These are phyloP conservation scores for Drosophila dunni DNA, from an alignment of 1,140 invertebrate genomes.

Conservation along the genomic window DNA sequence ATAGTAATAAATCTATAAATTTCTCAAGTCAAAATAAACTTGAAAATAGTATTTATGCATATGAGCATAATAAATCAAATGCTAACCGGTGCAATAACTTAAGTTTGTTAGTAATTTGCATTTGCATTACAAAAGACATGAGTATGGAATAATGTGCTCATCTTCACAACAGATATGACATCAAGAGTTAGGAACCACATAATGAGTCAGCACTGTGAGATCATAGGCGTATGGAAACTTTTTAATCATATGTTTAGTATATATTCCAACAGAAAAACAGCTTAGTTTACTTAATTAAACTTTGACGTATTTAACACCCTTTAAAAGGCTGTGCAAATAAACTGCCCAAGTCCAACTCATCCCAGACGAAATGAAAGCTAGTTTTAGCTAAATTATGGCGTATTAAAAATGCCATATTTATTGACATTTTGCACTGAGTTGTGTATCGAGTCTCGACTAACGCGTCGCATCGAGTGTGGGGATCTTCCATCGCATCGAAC, in stretches of 20 bases:
- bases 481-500: not conserved
- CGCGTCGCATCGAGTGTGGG: not conserved
- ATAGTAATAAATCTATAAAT: not conserved
- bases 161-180: conserved; percentile 11
- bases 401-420: conserved; percentile 54
- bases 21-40: no score
- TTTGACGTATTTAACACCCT: not conserved
- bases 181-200: conserved; percentile 13
- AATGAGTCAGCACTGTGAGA: conserved; percentile 34
- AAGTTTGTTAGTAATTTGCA: not conserved
- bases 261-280: not conserved
- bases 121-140: conserved; percentile 17
- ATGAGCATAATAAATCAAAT: not conserved
- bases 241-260: not conserved
- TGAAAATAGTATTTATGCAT: not conserved
- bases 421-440: conserved; percentile 26
- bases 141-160: not conserved
- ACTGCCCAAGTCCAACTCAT: not conserved
- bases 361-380: conserved; percentile 16
- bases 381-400: conserved; percentile 31
- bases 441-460: not conserved
- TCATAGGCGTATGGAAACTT: conserved; percentile 12
- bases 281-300: not conserved
- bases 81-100: not conserved
- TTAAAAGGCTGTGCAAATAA: not conserved